Base-by-base conservation (phyloP, 2,113 vertebrate genomes). In the Brachyhypopomus gauderio region DNA sequence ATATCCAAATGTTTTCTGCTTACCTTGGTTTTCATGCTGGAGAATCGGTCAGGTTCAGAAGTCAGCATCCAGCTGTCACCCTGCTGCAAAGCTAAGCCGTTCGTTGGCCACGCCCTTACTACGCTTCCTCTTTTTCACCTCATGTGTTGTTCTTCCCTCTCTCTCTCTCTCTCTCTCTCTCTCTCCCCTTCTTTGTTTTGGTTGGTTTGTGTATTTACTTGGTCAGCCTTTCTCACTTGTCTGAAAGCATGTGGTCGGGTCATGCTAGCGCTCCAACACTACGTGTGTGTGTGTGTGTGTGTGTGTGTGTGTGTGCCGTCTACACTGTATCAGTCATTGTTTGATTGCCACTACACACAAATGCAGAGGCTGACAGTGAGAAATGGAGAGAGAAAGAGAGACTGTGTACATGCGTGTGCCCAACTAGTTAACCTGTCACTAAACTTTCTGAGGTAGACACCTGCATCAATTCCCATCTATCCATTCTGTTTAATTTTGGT, bases 11-110 rank as follows among this genome's bases (percentile, higher is more conserved):
- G 8, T 36, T 70, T 81, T 78, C 23, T 4, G n/a, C 80, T 85
- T 79, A 85, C 84, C 80, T 70, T 79, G 17, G 7, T 62, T 58
- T 60, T 69, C 71, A 79, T 85, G 58, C 25, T 82, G 56, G 56
- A 63, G 63, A 2, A 5, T 11, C 19, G 7, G n/a, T 56, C 64
- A n/a, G 41, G 27, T 71, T 74, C 27, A 63, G 12, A 38, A 41
- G 0, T 25, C 25, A 71, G 63, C 58, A 67, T 82, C 41, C 45
- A 66, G 11, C 30, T 3, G 56, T 76, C 3, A 5, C 41, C 22
- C 20, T 5, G 58, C 19, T 11, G 59, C 38, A 64, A 70, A 70
- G 27, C 56, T 30, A 17, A 78, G 22, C 48, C 23, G 73, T 71
- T 41, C 5, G 34, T 78, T 78, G 41, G 36, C 75, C 71, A 79